Base-by-base conservation (phyloP, 2,113 vertebrate species). In the Lamprologus sp. region DNA sequence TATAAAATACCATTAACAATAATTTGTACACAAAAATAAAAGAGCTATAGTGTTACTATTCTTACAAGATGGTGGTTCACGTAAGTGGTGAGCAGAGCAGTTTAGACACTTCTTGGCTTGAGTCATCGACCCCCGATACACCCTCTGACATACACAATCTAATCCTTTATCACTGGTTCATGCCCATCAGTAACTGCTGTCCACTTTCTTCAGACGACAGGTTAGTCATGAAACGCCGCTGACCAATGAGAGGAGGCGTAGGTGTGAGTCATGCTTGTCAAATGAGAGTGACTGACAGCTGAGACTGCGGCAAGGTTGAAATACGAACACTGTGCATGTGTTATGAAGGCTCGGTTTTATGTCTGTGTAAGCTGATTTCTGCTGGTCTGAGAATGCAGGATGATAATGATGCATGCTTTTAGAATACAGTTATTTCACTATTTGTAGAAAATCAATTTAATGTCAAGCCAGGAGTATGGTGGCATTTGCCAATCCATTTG, bases 281-380 rank as follows among this genome's bases (percentile, higher is more conserved):
- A 35, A 33, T 40, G 42, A 84, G 65, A 92, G 28, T 91, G 92
- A 94, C 31, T 93, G 94, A 95, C 92, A 92, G 89, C 81, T 82
- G 35, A 82, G 91, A 92, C 90, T 88, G 77, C n/a, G 92, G 90
- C 93, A 93, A 95, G 93, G 94, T 92, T 90, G 93, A 58, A 68
- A 75, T 81, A 75, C 47, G 65, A 90, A 79, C 84, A 73, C 9
- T 40, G 49, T 56, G 83, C 17, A 15, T 68, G 45, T 81, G 23
- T 84, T 75, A 68, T 56, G 7, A 3, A 81, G 47, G 42, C 26
- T 9, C 15, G 56, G 63, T 84, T 84, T 51, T 26, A 26, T 28
- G 28, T 26, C 9, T 65, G 14, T 68, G n/a, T 33, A 1, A 60
- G 65, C 49, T 58, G 58, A 10, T 84, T 84, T 53, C 23, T 65